Conservation (phyloP, 2,797 vertebrate genomes). For the Pelodytes ibericus region DNA sequence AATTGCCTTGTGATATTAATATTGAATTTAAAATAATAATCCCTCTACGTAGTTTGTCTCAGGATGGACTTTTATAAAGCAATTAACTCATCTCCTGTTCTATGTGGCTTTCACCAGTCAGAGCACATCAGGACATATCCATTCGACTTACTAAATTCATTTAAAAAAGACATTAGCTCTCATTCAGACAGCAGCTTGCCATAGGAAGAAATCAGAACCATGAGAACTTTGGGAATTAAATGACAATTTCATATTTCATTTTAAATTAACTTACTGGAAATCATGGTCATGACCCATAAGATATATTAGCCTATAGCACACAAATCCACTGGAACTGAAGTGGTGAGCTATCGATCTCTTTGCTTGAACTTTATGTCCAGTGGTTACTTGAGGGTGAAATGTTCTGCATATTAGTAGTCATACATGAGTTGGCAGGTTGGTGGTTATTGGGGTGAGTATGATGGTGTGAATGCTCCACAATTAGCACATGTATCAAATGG, state of each 20-base stretch:
- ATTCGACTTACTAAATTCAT: constrained; percentile 33
- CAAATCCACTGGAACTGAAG: no score
- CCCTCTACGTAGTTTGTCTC: background rate
- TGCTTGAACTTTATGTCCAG: no score
- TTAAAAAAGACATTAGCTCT: constrained; percentile 42
- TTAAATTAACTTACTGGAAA: constrained; percentile 22
- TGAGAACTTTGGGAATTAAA: constrained; percentile 4
- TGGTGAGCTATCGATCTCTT: no score
- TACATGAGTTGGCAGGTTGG: no score
- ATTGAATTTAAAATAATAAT: no score
- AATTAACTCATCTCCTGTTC: constrained; percentile 30
- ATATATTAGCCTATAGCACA: constrained; percentile 15
- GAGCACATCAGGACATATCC: constrained; percentile 32
- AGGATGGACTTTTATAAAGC: constrained; percentile 16
- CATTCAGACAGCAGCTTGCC: constrained; percentile 19
- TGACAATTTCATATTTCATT: constrained; percentile 17
- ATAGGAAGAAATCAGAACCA: constrained; percentile 11
- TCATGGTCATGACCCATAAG: background rate
- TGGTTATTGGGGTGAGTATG: no score
- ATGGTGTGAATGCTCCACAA: no score
- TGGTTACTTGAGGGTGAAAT: no score
- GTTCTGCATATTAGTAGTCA: no score
- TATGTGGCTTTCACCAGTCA: constrained; percentile 16
- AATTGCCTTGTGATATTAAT: no score
- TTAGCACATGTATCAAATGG: no score